Evolutionary conservation across 1,140 invertebrate genomes (phyloP).

Genomic region (Pantala flavescens): DNA sequence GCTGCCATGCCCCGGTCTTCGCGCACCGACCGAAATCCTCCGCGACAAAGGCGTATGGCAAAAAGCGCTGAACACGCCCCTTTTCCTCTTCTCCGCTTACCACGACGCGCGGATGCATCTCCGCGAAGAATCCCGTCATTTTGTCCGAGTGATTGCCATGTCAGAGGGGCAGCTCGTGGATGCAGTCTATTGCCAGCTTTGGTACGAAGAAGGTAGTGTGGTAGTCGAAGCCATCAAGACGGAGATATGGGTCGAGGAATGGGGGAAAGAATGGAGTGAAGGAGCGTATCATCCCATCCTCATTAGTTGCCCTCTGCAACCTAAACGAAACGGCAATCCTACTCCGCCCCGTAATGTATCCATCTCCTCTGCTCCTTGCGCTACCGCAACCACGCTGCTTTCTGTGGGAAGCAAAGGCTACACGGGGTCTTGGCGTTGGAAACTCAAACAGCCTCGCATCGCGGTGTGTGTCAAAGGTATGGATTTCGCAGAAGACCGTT

Average conservation of each 20-base stretch:
- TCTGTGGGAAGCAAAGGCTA: neutral
- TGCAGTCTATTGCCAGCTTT: neutral
- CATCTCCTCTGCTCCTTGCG: neutral
- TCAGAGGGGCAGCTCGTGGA: neutral
- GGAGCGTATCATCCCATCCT: neutral
- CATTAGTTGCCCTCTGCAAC: neutral
- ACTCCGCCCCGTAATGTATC: conserved; percentile 57
- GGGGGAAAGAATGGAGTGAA: neutral
- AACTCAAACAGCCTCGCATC: neutral
- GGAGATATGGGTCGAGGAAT: neutral
- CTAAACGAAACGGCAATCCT: conserved; percentile 45
- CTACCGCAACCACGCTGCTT: neutral
- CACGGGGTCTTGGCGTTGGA: too few species aligned
- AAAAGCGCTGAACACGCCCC: neutral
- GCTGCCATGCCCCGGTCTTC: too few species aligned
- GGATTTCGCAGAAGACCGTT: neutral
- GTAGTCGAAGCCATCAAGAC: neutral
- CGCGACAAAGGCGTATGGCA: too few species aligned
- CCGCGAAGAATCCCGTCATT: neutral
- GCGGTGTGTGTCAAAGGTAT: conserved; percentile 11
- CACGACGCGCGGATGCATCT: neutral
- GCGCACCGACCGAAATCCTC: too few species aligned
- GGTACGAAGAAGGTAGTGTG: neutral
- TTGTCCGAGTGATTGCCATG: neutral
- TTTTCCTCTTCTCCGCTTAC: neutral